These are phyloP conservation scores for Cyclophora punctaria DNA, from an alignment of 2,888 invertebrate species.

Conservation along the genomic window DNA sequence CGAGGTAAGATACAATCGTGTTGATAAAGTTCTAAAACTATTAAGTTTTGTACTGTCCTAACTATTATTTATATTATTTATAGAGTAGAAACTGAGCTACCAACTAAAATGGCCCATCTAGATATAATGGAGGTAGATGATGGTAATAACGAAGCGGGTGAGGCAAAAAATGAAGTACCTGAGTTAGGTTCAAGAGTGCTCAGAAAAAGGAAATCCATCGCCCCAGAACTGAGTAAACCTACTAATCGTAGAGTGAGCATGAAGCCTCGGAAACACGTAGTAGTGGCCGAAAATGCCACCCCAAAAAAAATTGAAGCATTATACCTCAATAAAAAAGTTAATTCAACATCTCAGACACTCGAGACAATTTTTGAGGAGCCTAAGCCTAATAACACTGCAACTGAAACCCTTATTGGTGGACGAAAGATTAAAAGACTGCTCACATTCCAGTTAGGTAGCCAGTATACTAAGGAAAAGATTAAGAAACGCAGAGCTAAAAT, in stretches of 20 bases:
- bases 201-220: constrained; percentile 55
- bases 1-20: constrained; percentile 27
- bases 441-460: constrained; percentile 68
- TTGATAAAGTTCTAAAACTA: too few relatives aligned
- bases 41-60: too few relatives aligned
- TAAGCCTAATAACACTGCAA: constrained; percentile 50
- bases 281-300: constrained; percentile 50
- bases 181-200: constrained; percentile 43
- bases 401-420: constrained; percentile 62
- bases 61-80: constrained; percentile 4
- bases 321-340: constrained; percentile 74
- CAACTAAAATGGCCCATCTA: constrained; percentile 63
- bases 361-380: constrained; percentile 80
- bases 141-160: constrained; percentile 17
- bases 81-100: constrained; percentile 57
- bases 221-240: constrained; percentile 46
- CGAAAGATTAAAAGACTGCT: constrained; percentile 75
- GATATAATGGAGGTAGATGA: constrained; percentile 62
- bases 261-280: constrained; percentile 60
- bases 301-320: constrained; percentile 69
- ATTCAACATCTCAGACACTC: constrained; percentile 66
- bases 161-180: constrained; percentile 25
- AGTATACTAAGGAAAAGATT: constrained; percentile 71
- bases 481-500: constrained; percentile 75
- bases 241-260: constrained; percentile 64